Evolutionary conservation across 2,797 vertebrate species (phyloP).

Genomic region (Tauraco hartlaubi): DNA sequence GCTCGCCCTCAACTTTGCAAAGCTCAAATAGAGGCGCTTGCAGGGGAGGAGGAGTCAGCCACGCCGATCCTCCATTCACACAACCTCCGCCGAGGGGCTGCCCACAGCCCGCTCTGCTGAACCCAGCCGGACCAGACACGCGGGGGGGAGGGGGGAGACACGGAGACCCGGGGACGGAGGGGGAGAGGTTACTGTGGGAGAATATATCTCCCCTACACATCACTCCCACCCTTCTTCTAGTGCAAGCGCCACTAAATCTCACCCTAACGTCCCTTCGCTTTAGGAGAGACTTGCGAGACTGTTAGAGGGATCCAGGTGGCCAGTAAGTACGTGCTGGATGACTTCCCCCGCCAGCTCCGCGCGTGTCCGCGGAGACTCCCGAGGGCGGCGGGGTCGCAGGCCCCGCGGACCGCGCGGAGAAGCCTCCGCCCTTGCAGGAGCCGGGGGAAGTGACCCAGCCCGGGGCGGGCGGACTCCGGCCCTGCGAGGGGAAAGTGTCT

Average conservation of each 20-base stretch:
- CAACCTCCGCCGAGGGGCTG: conserved; percentile 23
- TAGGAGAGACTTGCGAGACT: neutral
- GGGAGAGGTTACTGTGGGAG: conserved; percentile 60
- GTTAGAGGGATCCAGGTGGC: conserved; percentile 13
- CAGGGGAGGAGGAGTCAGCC: conserved; percentile 88
- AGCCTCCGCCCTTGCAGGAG: neutral
- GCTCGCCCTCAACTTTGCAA: conserved; percentile 85
- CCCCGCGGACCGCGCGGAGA: neutral
- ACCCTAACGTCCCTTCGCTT: neutral
- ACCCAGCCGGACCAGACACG: conserved; percentile 13
- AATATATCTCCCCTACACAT: conserved; percentile 22
- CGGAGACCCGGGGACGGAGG: neutral
- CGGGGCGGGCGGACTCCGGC: neutral
- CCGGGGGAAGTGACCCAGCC: neutral
- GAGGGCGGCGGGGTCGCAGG: neutral
- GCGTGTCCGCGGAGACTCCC: neutral
- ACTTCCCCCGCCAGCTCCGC: neutral
- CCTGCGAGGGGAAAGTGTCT: neutral
- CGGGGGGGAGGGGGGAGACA: neutral
- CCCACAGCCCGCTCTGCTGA: conserved; percentile 32
- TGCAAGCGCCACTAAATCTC: conserved; percentile 44
- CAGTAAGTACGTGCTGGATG: conserved; percentile 53
- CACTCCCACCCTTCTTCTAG: conserved; percentile 42
- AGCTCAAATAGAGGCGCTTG: conserved; percentile 89
- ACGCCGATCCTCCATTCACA: conserved; percentile 82